Evolutionary conservation across 2,888 invertebrate species (phyloP), one percentile per base, ranked within the genome.

Genomic region (Drosophila picticornis): DNA sequence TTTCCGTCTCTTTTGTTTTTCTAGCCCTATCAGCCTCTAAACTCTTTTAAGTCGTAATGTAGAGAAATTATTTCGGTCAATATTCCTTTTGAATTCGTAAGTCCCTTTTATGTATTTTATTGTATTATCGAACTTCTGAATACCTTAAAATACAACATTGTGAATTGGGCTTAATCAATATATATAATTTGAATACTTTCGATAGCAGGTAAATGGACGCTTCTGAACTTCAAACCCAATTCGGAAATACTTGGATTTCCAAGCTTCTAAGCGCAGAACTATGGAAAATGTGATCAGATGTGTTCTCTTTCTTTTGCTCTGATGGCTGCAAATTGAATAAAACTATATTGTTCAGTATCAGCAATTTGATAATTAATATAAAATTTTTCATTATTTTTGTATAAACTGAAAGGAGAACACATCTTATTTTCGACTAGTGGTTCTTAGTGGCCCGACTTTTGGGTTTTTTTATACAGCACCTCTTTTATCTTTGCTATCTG

Each of bases 271-370:
- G 38, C 38, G 19, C 19, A n/a, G 3, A 38, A 38, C n/a, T n/a
- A 10, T n/a, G n/a, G 1, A 9, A 40, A 1, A n/a, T n/a, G 10
- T 10, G n/a, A n/a, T n/a, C 0, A 11, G 0, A 5, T 0, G 4
- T 10, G 0, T 22, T 22, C 13, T 22, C 1, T 7, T 2, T 46
- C 4, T 9, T 19, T 9, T 11, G n/a, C 7, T 7, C 22, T n/a
- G 4, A 40, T 11, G 5, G 10, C n/a, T 13, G 13, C 46, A 22
- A 16, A 16, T 22, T 13, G 22, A 22, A 46, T 22, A 4, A 0
- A 13, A 4, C 3, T 2, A 13, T 4, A 13, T 22, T 22, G 13
- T 13, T 43, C 6, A 22, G 11, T 13, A 13, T 13, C 1, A 13
- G 13, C 3, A 22, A 13, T 5, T 6, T 11, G 5, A n/a, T 43